phyloP scores from a whole-genome alignment of 2,797 vertebrate species.

The Anguilla megastoma region DNA sequence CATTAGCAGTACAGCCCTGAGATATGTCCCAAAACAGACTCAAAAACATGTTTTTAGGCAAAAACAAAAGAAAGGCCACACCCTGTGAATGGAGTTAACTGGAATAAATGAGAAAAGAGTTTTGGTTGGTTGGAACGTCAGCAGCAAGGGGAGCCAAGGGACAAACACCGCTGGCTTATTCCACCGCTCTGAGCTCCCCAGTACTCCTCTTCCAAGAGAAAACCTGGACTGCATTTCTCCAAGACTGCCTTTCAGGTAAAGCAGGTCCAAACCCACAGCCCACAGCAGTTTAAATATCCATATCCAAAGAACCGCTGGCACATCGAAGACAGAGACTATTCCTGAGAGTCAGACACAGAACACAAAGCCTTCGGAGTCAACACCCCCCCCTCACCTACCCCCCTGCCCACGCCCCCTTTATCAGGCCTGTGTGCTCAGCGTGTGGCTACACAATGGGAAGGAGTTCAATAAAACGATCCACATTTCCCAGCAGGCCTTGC shows the following conservation, averaged over 20 bases:
- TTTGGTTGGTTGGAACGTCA: background rate
- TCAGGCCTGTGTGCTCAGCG: background rate
- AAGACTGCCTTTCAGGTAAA: background rate
- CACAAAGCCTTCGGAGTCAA: background rate
- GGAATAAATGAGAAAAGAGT: background rate
- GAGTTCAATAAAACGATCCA: slow-evolving; percentile 42
- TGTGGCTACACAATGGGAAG: slow-evolving; percentile 38
- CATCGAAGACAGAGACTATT: slow-evolving; percentile 31
- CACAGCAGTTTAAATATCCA: slow-evolving; percentile 12
- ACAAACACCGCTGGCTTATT: background rate
- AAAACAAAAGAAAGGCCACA: background rate
- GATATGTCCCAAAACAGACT: background rate
- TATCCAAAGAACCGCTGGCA: background rate
- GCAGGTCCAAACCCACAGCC: no score
- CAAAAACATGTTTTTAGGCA: background rate
- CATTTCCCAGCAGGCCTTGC: slow-evolving; percentile 30
- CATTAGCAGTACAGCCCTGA: background rate
- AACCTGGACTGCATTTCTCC: no score
- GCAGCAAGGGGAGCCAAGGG: no score
- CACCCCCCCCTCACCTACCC: background rate
- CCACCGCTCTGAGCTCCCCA: no score
- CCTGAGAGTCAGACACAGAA: background rate
- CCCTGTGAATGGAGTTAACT: background rate
- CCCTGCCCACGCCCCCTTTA: no score
- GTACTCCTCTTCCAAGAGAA: background rate